Evolutionary conservation across 2,113 vertebrate genomes (phyloP).

Genomic region (Ondatra zibethicus): DNA sequence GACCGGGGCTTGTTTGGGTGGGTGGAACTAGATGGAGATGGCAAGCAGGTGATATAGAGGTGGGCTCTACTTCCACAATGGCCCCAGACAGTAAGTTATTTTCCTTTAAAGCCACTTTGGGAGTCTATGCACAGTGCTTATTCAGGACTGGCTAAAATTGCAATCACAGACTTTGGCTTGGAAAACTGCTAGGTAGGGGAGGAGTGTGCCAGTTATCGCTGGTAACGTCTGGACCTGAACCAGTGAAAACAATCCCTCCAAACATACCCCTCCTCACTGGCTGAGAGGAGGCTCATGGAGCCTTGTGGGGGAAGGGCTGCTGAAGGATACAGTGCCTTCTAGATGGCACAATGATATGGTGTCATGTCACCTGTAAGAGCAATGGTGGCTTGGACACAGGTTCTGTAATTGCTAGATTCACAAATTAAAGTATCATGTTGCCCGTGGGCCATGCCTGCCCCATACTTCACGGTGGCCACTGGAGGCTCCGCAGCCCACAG

Average conservation of each 20-base stretch:
- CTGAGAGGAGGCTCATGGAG: background rate
- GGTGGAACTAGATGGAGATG: background rate
- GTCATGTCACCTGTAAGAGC: background rate
- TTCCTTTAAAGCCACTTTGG: background rate
- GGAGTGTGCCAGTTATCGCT: no score
- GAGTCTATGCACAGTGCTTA: rapidly evolving
- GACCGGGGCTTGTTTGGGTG: background rate
- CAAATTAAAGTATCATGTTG: rapidly evolving
- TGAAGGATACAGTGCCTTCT: background rate
- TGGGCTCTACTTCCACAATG: background rate
- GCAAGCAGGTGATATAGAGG: background rate
- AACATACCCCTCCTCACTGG: background rate
- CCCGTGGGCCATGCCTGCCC: rapidly evolving
- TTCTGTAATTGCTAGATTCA: background rate
- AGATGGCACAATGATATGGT: rapidly evolving
- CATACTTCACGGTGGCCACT: background rate
- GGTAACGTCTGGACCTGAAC: background rate
- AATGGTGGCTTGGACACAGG: background rate
- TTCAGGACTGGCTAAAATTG: background rate
- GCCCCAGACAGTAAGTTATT: background rate
- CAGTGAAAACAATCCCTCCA: background rate
- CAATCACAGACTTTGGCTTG: background rate
- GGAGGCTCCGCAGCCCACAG: rapidly evolving
- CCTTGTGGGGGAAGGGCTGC: background rate
- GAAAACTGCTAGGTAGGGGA: background rate